Evolutionary conservation across 2,113 vertebrate species (phyloP).

Genomic region (Melanotaenia duboulayi): DNA sequence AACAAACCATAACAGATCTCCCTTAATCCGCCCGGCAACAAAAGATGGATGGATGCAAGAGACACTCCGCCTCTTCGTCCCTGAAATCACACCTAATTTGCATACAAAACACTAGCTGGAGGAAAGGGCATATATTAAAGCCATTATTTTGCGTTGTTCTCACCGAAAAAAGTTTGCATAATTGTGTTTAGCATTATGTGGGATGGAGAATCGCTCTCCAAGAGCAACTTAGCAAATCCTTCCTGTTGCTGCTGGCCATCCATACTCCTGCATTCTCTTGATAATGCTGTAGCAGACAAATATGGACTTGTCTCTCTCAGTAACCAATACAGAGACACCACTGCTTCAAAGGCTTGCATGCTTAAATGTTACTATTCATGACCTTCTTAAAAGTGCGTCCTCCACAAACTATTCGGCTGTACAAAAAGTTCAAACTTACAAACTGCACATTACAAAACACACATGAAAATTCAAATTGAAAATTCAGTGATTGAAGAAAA

Average conservation of each 20-base stretch:
- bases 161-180: constrained; percentile 80
- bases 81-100: constrained; percentile 83
- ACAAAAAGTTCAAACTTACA: constrained; percentile 1
- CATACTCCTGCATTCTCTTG: constrained; percentile 73
- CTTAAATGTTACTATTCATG: constrained; percentile 56
- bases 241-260: constrained; percentile 79
- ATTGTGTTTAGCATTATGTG: constrained; percentile 75
- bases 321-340: constrained; percentile 48
- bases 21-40: constrained; percentile 82
- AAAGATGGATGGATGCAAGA: constrained; percentile 81
- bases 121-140: constrained; percentile 85
- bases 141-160: constrained; percentile 82
- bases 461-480: constrained; percentile 8
- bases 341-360: constrained; percentile 58
- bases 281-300: constrained; percentile 76
- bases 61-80: constrained; percentile 79
- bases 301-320: constrained; percentile 46
- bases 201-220: constrained; percentile 63
- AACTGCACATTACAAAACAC: constrained; percentile 7
- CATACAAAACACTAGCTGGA: constrained; percentile 82
- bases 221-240: constrained; percentile 80
- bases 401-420: constrained; percentile 43
- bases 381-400: constrained; percentile 67
- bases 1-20: constrained; percentile 85
- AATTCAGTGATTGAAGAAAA: background rate